These are phyloP conservation scores for Danio rerio DNA, from an alignment of 2,113 vertebrate genomes.

Conservation along the genomic window DNA sequence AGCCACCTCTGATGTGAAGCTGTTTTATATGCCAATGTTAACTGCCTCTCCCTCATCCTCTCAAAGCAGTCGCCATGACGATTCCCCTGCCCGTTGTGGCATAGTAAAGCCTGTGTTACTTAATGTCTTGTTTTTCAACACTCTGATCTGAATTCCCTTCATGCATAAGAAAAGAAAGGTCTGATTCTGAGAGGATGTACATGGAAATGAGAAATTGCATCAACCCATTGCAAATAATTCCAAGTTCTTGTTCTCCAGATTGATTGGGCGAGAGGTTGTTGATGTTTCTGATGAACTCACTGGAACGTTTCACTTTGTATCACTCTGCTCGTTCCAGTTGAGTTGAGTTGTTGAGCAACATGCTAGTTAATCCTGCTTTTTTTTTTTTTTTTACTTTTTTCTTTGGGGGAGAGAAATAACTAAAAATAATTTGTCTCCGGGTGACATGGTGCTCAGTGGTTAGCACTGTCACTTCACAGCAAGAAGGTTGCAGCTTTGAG, in stretches of 20 bases:
- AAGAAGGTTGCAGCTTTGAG: too few relatives aligned
- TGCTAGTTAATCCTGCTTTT: not conserved
- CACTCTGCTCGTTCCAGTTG: not conserved
- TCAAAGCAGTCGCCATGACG: slow-evolving; percentile 69
- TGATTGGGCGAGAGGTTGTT: not conserved
- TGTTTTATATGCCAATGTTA: slow-evolving; percentile 56
- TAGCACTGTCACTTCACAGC: too few relatives aligned
- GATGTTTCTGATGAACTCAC: not conserved
- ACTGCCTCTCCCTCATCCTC: slow-evolving; percentile 57
- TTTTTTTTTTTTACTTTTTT: not conserved
- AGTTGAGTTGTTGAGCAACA: not conserved
- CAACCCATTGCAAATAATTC: not conserved
- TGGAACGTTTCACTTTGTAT: not conserved
- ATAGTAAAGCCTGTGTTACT: slow-evolving; percentile 54
- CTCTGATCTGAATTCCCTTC: slow-evolving; percentile 61
- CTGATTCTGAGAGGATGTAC: slow-evolving; percentile 9
- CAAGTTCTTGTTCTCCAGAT: not conserved
- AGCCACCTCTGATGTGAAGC: slow-evolving; percentile 46
- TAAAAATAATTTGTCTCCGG: too few relatives aligned
- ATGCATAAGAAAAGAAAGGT: slow-evolving; percentile 55
- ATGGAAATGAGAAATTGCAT: slow-evolving; percentile 8
- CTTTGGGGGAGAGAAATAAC: too few relatives aligned
- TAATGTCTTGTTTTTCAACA: slow-evolving; percentile 57
- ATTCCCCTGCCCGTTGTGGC: slow-evolving; percentile 64
- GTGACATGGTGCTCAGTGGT: too few relatives aligned